A percentile compares a stretch with the other conserved stretches of the same genome.
phyloP scores from a whole-genome alignment of 2,797 vertebrate genomes.

The Oophaga sylvatica region DNA sequence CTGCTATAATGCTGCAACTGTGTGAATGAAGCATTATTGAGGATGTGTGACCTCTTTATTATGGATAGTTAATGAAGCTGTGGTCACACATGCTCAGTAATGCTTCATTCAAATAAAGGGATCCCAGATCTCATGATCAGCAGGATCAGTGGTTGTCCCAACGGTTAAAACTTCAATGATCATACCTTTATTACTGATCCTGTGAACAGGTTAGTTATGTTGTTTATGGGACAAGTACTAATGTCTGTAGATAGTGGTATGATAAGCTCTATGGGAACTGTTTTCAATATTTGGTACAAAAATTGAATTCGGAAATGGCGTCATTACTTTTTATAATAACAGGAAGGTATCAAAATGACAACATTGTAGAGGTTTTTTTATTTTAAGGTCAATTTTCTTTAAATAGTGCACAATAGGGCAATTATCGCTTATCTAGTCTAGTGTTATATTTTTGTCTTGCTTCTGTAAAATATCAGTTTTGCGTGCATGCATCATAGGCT shows the following conservation, averaged over 20 bases:
- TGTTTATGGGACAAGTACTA: too few relatives aligned
- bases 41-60: too few relatives aligned
- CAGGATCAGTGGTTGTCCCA: too few relatives aligned
- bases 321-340: not conserved
- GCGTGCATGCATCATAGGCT: slow-evolving; percentile 10
- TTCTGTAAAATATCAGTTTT: not conserved
- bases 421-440: not conserved
- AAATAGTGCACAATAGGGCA: not conserved
- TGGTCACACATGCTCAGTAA: too few relatives aligned
- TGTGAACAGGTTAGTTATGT: too few relatives aligned
- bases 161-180: too few relatives aligned
- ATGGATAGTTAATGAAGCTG: too few relatives aligned
- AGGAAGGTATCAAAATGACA: not conserved
- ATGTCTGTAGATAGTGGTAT: not conserved
- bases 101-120: too few relatives aligned
- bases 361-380: not conserved
- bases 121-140: too few relatives aligned
- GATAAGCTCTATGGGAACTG: not conserved
- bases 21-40: too few relatives aligned
- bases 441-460: not conserved
- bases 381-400: not conserved
- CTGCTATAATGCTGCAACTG: too few relatives aligned
- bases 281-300: not conserved
- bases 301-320: not conserved
- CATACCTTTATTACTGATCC: too few relatives aligned